Percentiles rank a stretch among this genome's conserved stretches.
These are phyloP conservation scores for Drosophila testacea DNA, from an alignment of 2,888 invertebrate genomes.

Conservation along the genomic window DNA sequence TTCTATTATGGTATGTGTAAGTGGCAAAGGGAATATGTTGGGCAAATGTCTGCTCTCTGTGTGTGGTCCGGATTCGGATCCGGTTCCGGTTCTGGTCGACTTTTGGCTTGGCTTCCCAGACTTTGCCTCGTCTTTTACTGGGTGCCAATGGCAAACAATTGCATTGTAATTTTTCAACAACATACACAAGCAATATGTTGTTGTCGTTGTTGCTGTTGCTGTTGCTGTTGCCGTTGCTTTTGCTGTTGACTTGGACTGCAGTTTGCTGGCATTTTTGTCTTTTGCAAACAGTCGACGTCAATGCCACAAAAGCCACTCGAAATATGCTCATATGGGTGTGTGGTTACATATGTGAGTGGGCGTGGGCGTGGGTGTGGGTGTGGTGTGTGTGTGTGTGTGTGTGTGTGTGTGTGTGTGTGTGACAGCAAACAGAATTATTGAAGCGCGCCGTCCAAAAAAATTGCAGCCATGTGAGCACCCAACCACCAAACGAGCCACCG, in stretches of 20 bases:
- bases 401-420: slow-evolving; percentile 29
- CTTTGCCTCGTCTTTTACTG: slow-evolving; percentile 19
- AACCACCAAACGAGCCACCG: slow-evolving; percentile 14
- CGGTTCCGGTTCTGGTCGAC: slow-evolving; percentile 40
- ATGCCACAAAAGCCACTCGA: slow-evolving; percentile 75
- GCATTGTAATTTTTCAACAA: slow-evolving; percentile 69
- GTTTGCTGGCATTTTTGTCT: slow-evolving; percentile 66
- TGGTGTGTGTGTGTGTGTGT: slow-evolving; percentile 32
- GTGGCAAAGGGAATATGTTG: slow-evolving; percentile 14
- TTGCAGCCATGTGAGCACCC: slow-evolving; percentile 29
- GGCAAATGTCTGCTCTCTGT: slow-evolving; percentile 5
- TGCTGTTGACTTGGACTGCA: slow-evolving; percentile 49
- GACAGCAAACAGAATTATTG: slow-evolving; percentile 76
- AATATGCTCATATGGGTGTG: slow-evolving; percentile 51
- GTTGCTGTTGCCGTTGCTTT: slow-evolving; percentile 12
- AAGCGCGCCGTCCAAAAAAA: slow-evolving; percentile 61
- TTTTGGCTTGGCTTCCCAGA: slow-evolving; percentile 38
- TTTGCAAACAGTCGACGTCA: slow-evolving; percentile 52
- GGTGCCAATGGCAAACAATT: slow-evolving; percentile 69
- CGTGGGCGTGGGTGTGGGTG: slow-evolving; percentile 15
- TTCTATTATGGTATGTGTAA: background rate
- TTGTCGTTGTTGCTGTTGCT: slow-evolving; percentile 25
- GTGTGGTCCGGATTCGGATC: slow-evolving; percentile 27
- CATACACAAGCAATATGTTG: slow-evolving; percentile 18
- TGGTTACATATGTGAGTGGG: slow-evolving; percentile 5